phyloP scores from a whole-genome alignment of 1,140 invertebrate genomes.

The Papilio aristodemus region DNA sequence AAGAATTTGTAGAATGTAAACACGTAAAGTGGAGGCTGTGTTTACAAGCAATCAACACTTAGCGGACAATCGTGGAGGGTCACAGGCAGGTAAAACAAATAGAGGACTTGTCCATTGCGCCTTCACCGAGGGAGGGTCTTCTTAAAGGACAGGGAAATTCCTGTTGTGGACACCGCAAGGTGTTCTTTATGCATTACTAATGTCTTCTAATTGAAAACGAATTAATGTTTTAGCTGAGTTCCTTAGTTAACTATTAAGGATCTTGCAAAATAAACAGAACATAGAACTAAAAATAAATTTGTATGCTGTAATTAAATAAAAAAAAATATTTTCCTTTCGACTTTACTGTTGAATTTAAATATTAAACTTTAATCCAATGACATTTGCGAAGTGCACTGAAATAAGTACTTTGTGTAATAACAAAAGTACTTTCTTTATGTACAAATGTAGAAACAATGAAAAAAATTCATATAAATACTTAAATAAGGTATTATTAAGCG shows the following conservation, averaged over 20 bases:
- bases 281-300: no score
- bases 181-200: constrained; percentile 76
- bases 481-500: constrained; percentile 49
- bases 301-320: no score
- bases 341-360: no score
- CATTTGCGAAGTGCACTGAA: background rate
- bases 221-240: constrained; percentile 59
- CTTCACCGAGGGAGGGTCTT: constrained; percentile 63
- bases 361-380: background rate
- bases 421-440: background rate
- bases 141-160: constrained; percentile 69
- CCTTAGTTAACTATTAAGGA: constrained; percentile 45
- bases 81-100: constrained; percentile 70
- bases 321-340: no score
- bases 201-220: constrained; percentile 70
- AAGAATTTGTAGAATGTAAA: constrained; percentile 60
- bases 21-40: constrained; percentile 55
- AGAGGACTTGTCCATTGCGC: constrained; percentile 62
- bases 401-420: no score
- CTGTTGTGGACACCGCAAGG: constrained; percentile 51
- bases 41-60: constrained; percentile 78
- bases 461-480: background rate
- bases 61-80: constrained; percentile 72
- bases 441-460: background rate
- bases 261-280: background rate